Conservation (phyloP, 35 echinoderm and acorn worm genomes). For the Strongylocentrotus purpuratus region DNA sequence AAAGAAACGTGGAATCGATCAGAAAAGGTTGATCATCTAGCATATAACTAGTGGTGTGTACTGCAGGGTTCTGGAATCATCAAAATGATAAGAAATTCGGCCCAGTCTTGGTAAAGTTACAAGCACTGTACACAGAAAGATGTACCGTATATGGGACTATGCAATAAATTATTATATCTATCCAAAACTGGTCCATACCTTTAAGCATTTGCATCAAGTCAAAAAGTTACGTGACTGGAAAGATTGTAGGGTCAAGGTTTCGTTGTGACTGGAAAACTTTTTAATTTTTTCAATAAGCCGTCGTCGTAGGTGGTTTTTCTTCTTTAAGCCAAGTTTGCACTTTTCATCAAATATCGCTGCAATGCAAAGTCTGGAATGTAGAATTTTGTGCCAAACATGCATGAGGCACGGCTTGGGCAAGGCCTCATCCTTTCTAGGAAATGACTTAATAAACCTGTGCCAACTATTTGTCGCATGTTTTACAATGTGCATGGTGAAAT, state of each 20-base stretch:
- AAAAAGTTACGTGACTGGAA: neutral
- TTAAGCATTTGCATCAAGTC: no score
- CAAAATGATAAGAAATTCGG: no score
- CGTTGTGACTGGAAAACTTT: neutral
- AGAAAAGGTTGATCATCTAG: no score
- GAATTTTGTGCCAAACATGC: neutral
- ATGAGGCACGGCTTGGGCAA: neutral
- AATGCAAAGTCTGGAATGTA: no score
- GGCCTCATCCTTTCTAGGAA: neutral
- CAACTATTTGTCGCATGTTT: neutral
- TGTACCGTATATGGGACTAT: no score
- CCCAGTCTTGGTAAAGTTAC: no score
- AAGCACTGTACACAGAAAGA: no score
- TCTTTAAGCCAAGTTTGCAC: neutral
- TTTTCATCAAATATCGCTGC: neutral
- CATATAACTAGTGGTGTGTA: neutral
- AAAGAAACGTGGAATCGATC: no score
- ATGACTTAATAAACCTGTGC: neutral
- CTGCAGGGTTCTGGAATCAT: no score
- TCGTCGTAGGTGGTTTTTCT: neutral
- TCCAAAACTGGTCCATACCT: no score
- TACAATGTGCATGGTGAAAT: neutral
- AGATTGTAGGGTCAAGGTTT: neutral
- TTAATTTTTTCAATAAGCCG: neutral
- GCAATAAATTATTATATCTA: no score